A percentile compares a stretch with the other conserved stretches of the same genome.
Evolutionary conservation across 2,113 vertebrate species (phyloP).

Genomic region (Tangachromis dhanisi): DNA sequence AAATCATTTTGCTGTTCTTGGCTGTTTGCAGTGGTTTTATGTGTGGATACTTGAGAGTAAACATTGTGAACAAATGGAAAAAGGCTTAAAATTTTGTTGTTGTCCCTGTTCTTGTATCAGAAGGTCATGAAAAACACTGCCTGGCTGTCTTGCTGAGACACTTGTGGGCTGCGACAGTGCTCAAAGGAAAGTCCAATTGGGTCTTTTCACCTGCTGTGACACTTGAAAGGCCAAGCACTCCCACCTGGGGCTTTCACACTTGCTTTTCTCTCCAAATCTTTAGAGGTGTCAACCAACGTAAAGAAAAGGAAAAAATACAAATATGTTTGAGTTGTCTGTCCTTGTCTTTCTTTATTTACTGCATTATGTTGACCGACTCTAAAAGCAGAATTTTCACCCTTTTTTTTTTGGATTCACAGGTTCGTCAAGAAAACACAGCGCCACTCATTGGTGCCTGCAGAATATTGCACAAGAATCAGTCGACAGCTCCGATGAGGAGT

Average conservation of each 20-base stretch:
- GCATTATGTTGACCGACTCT: neutral
- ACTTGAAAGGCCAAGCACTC: neutral
- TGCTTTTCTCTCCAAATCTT: neutral
- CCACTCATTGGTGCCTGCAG: slow-evolving; percentile 82
- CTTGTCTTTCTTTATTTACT: neutral
- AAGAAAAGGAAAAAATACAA: neutral
- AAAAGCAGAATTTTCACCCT: neutral
- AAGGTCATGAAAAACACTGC: neutral
- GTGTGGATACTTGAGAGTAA: neutral
- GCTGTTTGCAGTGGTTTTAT: neutral
- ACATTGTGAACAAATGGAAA: neutral
- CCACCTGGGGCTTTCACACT: neutral
- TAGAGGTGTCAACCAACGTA: neutral
- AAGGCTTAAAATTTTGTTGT: neutral
- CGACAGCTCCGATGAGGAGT: slow-evolving; percentile 96
- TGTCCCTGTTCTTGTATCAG: neutral
- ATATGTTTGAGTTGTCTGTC: neutral
- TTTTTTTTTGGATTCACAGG: slow-evolving; percentile 57
- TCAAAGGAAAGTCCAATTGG: slow-evolving; percentile 10
- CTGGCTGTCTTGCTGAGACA: neutral
- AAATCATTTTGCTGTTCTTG: neutral
- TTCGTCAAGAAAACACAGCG: slow-evolving; percentile 70
- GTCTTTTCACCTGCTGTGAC: slow-evolving; percentile 5
- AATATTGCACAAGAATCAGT: slow-evolving; percentile 86
- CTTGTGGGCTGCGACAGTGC: neutral